These are phyloP conservation scores for Cynopterus brachyotis DNA, from an alignment of 2,113 vertebrate genomes.

Conservation along the genomic window DNA sequence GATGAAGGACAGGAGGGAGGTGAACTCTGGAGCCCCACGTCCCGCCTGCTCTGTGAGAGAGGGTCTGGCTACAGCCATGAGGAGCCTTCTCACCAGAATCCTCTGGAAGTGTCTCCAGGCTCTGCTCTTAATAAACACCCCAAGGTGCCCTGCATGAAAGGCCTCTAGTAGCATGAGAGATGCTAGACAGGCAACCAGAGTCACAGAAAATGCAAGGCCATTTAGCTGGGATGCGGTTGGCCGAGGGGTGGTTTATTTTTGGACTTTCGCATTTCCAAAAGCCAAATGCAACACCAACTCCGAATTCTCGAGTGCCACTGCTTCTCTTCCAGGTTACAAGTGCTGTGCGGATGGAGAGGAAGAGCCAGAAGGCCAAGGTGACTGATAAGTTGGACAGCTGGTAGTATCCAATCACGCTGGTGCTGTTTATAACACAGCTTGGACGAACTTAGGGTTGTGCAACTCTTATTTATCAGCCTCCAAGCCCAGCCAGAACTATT, in stretches of 20 bases:
- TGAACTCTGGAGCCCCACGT: not conserved
- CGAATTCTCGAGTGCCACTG: constrained; percentile 65
- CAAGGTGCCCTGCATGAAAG: not conserved
- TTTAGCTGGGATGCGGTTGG: constrained; percentile 57
- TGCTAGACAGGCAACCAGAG: constrained; percentile 60
- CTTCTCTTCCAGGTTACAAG: constrained; percentile 71
- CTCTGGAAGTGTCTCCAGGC: not conserved
- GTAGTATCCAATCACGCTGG: constrained; percentile 43
- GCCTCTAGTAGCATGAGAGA: constrained; percentile 8
- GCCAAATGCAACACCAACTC: constrained; percentile 71
- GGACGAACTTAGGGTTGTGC: constrained; percentile 66
- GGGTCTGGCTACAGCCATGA: not conserved
- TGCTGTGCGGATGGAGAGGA: not conserved
- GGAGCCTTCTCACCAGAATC: not conserved
- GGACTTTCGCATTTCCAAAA: constrained; percentile 67
- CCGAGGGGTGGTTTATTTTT: constrained; percentile 79
- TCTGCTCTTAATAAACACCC: not conserved
- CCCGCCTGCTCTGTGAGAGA: not conserved
- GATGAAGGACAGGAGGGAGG: not conserved
- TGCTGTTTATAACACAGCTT: constrained; percentile 72
- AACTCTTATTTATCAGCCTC: constrained; percentile 64
- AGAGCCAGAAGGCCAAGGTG: constrained; percentile 33
- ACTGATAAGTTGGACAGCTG: constrained; percentile 38
- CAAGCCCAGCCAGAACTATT: constrained; percentile 59
- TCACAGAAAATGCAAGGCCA: constrained; percentile 65